Base-by-base conservation (phyloP, 1,140 invertebrate species). In the Sycobia sp. region DNA sequence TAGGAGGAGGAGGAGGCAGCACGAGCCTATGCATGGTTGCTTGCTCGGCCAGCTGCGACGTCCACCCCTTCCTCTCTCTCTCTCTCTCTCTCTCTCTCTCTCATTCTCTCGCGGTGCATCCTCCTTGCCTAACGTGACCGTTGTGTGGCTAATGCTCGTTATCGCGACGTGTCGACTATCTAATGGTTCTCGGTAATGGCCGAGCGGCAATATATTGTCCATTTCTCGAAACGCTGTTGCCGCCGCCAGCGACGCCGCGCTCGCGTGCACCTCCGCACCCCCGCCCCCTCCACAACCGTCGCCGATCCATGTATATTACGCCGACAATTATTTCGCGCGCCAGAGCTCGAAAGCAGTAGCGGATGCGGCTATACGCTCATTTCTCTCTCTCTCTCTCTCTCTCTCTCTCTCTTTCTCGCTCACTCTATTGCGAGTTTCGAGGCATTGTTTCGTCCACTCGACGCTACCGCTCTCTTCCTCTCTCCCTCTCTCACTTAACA, bases 141-240 rank as follows among this genome's bases (percentile, higher is more conserved):
- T 77, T 76, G 74, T 71, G 73, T 71, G 77, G 76, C 76, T 81
- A 82, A 82, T 81, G 78, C 78, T 80, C 79, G 78, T 81, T 82
- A 82, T 81, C 79, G 78, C 76, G 73, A 78, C 73, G 75, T 76
- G 76, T 79, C 76, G 75, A 79, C 80, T 80, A 78, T 81, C 79
- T 81, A 81, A 82, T 81, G 79, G 76, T 73, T 76, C 71, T 68
- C 65, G 68, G 72, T 80, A 82, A 82, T 81, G 79, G 80, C 70
- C 69, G 66, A 62, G 71, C 73, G 71, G 73, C 76, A 73, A 81
- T 80, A 79, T 76, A 82, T 80, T 73, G 76, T 76, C 74, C 73
- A 74, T 77, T 80, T 78, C 76, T 77, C 77, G 73, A 70, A 74
- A 73, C 72, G 67, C 69, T 71, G 71, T 73, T 72, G n/a, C n/a